phyloP scores from a whole-genome alignment of 1,140 invertebrate genomes.

The Brachionus angularis region DNA sequence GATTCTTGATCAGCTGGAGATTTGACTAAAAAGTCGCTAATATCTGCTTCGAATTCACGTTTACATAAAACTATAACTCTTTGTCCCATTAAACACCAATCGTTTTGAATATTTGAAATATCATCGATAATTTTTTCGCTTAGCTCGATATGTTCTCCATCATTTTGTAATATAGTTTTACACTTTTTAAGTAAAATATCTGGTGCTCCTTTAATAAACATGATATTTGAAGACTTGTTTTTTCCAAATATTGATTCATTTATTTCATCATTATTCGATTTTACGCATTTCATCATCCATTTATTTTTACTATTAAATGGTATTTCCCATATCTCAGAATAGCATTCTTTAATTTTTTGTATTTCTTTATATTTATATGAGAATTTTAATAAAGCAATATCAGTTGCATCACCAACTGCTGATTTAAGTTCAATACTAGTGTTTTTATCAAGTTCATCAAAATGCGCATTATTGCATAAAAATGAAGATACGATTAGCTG shows the following conservation, averaged over 20 bases:
- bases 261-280: neutral
- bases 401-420: slow-evolving; percentile 36
- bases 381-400: slow-evolving; percentile 31
- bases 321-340: neutral
- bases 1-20: slow-evolving; percentile 4
- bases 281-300: slow-evolving; percentile 24
- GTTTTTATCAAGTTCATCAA: slow-evolving; percentile 33
- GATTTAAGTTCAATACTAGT: neutral
- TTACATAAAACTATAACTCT: slow-evolving; percentile 21
- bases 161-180: slow-evolving; percentile 16
- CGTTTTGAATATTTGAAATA: slow-evolving; percentile 16
- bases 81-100: slow-evolving; percentile 36
- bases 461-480: slow-evolving; percentile 30
- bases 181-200: slow-evolving; percentile 35
- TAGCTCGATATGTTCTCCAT: slow-evolving; percentile 5
- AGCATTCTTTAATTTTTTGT: neutral
- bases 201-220: slow-evolving; percentile 31
- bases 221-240: neutral
- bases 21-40: slow-evolving; percentile 52
- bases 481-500: slow-evolving; percentile 1
- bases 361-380: slow-evolving; percentile 16
- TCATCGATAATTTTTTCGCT: slow-evolving; percentile 14
- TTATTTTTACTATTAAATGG: slow-evolving; percentile 37
- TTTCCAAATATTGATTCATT: slow-evolving; percentile 12
- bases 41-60: neutral